These are phyloP conservation scores for Epsilonema sp. DNA, from an alignment of 2,888 invertebrate species.

Conservation along the genomic window DNA sequence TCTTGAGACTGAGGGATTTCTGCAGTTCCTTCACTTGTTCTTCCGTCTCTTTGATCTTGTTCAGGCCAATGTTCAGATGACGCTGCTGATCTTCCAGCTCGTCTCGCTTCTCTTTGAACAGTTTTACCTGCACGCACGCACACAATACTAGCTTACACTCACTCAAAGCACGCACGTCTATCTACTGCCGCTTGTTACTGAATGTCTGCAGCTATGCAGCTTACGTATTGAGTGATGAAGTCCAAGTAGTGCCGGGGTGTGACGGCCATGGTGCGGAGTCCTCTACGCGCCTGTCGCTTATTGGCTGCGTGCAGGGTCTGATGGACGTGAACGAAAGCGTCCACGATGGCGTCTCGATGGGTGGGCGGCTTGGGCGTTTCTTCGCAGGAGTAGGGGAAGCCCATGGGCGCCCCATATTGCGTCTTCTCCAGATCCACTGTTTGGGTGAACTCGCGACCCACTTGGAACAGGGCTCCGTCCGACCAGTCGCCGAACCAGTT, in stretches of 20 bases:
- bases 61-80: conserved; percentile 90
- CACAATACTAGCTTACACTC: not conserved
- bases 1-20: conserved; percentile 88
- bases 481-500: conserved; percentile 99
- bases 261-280: conserved; percentile 85
- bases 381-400: conserved; percentile 69
- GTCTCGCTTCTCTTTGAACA: conserved; percentile 89
- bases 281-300: conserved; percentile 64
- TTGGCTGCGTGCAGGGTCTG: conserved; percentile 82
- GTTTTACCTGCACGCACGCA: conserved; percentile 55
- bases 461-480: conserved; percentile 54
- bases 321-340: conserved; percentile 93
- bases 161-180: not conserved
- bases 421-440: conserved; percentile 78
- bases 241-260: conserved; percentile 95
- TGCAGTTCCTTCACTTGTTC: conserved; percentile 99
- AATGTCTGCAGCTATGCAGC: too few relatives aligned
- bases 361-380: conserved; percentile 7
- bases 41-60: conserved; percentile 95
- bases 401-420: conserved; percentile 61
- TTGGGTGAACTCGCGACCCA: conserved; percentile 84
- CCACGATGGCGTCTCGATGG: conserved; percentile 73
- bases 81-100: conserved; percentile 96
- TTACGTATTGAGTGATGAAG: conserved; percentile 90
- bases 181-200: too few relatives aligned